Evolutionary conservation across 2,113 vertebrate genomes (phyloP).

Genomic region (Anoura caudifer): DNA sequence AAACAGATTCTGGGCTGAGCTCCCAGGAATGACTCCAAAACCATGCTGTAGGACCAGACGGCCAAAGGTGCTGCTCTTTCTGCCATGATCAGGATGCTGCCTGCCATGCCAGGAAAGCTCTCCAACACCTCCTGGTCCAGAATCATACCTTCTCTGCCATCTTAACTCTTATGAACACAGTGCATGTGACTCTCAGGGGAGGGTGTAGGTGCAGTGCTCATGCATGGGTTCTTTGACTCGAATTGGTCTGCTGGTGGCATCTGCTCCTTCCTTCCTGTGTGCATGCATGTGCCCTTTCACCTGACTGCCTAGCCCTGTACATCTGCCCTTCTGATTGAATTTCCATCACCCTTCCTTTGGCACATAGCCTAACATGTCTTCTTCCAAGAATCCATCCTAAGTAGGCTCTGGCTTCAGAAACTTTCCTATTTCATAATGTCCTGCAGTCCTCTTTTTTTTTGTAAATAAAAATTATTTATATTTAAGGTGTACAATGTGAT

Average conservation of each 20-base stretch:
- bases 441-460: neutral
- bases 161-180: neutral
- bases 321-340: neutral
- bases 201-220: too few relatives aligned
- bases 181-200: accelerated
- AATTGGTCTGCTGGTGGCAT: neutral
- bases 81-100: neutral
- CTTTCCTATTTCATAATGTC: neutral
- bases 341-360: neutral
- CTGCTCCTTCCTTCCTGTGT: neutral
- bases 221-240: neutral
- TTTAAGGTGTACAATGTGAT: neutral
- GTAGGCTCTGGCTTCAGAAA: neutral
- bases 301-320: neutral
- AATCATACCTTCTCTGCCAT: neutral
- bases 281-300: neutral
- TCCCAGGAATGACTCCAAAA: neutral
- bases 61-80: neutral
- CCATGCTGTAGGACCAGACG: neutral
- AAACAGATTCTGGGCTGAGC: neutral
- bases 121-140: neutral
- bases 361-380: neutral
- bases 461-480: neutral
- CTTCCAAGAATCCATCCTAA: neutral
- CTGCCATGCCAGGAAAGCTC: neutral